These are phyloP conservation scores for Indicator indicator DNA, from an alignment of 2,113 vertebrate genomes.

Conservation along the genomic window DNA sequence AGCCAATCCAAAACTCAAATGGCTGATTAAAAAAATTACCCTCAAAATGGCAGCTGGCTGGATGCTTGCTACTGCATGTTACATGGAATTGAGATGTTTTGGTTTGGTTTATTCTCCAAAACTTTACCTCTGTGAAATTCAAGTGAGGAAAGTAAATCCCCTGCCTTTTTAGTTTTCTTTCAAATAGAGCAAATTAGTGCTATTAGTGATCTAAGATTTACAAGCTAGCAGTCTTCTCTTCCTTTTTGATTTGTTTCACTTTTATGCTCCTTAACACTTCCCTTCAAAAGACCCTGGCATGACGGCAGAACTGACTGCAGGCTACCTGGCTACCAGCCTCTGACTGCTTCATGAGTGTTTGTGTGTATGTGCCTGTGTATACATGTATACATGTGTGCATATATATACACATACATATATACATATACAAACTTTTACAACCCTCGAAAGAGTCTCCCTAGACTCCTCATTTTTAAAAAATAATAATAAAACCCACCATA, in stretches of 20 bases:
- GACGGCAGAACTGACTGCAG: background rate
- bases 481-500: background rate
- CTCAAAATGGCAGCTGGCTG: conserved; percentile 70
- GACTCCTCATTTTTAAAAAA: background rate
- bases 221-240: background rate
- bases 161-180: background rate
- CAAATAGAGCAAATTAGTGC: conserved; percentile 11
- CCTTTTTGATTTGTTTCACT: conserved; percentile 28
- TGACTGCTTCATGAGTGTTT: background rate
- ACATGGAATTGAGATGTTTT: conserved; percentile 25
- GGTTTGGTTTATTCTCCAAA: background rate
- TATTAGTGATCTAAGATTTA: conserved; percentile 10
- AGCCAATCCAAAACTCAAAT: conserved; percentile 59
- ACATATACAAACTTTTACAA: background rate
- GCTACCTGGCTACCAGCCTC: background rate
- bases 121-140: conserved; percentile 35
- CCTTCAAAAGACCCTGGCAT: background rate
- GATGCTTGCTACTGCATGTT: conserved; percentile 41
- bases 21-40: conserved; percentile 63
- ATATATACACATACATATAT: background rate
- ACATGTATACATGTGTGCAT: background rate
- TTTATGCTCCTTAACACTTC: background rate
- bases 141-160: background rate
- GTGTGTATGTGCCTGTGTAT: background rate
- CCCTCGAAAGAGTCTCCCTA: conserved; percentile 32